A percentile compares a stretch with the other conserved stretches of the same genome.
Evolutionary conservation across 2,888 invertebrate species (phyloP).

Genomic region (Tetranychus piercei): DNA sequence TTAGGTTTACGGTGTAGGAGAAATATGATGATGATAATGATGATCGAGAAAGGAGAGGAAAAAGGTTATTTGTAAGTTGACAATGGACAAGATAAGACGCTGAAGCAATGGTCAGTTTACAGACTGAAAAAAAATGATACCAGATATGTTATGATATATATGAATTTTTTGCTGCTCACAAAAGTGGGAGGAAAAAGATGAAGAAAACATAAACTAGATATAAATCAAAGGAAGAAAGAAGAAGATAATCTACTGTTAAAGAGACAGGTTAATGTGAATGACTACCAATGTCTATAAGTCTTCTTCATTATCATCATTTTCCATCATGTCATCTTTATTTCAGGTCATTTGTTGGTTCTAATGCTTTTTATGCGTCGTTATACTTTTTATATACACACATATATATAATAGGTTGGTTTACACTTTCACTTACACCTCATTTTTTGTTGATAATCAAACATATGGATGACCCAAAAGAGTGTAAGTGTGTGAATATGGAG

Average conservation of each 20-base stretch:
- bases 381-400: neutral
- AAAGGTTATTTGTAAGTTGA: neutral
- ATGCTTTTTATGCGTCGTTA: neutral
- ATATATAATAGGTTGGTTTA: too few relatives aligned
- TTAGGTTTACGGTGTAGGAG: neutral
- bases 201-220: neutral
- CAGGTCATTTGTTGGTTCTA: neutral
- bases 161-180: neutral
- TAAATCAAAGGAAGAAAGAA: neutral
- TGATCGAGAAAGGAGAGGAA: neutral
- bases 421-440: too few relatives aligned
- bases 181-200: neutral
- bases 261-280: neutral
- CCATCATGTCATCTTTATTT: neutral
- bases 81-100: neutral
- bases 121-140: neutral
- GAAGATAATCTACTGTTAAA: constrained; percentile 1
- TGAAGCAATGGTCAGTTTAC: neutral
- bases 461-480: neutral
- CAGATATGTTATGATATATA: neutral
- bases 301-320: neutral
- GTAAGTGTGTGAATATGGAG: neutral
- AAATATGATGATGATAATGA: neutral
- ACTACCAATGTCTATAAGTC: neutral
- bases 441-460: neutral